Evolutionary conservation across 2,888 invertebrate genomes (phyloP).

Genomic region (Oithona nana): DNA sequence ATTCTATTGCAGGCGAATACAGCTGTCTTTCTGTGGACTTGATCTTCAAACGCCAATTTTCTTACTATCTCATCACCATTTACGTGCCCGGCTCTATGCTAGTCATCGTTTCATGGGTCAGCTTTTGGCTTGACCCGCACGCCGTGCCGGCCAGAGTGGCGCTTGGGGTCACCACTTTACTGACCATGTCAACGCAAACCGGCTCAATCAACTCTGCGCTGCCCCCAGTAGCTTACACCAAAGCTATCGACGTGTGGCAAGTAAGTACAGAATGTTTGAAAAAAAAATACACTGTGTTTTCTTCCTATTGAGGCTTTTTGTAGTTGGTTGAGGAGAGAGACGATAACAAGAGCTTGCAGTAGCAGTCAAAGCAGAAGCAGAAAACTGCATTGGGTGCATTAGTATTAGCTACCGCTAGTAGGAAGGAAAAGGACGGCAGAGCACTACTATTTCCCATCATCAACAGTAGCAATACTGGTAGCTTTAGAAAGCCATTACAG

Average conservation of each 20-base stretch:
- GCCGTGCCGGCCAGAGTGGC: constrained; percentile 79
- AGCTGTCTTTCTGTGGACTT: constrained; percentile 93
- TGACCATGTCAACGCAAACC: constrained; percentile 93
- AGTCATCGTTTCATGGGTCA: constrained; percentile 92
- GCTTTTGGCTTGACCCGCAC: constrained; percentile 86
- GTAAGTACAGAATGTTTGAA: too few species aligned
- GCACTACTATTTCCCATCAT: too few species aligned
- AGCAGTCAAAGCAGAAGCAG: too few species aligned
- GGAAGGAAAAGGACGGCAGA: too few species aligned
- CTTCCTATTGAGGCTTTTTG: too few species aligned
- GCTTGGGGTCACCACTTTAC: constrained; percentile 80
- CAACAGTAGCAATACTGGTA: too few species aligned
- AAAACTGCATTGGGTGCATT: too few species aligned
- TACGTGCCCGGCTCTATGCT: constrained; percentile 98
- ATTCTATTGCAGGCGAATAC: constrained; percentile 60
- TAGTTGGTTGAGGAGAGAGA: too few species aligned
- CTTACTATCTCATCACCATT: constrained; percentile 97
- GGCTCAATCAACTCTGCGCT: constrained; percentile 80
- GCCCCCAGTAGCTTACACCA: constrained; percentile 94
- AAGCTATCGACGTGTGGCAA: constrained; percentile 96
- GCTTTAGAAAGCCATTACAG: too few species aligned
- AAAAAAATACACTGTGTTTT: too few species aligned
- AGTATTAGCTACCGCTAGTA: too few species aligned
- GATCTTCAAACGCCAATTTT: constrained; percentile 91
- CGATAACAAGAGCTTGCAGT: too few species aligned